Evolutionary conservation across 1,140 invertebrate species (phyloP).

Genomic region (Hestina assimilis): DNA sequence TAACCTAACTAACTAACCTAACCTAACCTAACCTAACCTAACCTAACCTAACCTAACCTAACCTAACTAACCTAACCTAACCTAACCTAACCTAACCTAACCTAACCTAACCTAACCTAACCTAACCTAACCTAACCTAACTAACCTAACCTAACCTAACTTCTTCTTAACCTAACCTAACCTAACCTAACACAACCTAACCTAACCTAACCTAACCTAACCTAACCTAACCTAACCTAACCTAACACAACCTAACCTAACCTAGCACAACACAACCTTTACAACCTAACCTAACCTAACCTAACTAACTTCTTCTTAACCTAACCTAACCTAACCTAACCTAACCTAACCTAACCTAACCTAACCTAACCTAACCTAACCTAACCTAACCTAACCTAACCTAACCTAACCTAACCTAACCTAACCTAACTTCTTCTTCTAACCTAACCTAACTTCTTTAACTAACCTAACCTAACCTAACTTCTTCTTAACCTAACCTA

Average conservation of each 20-base stretch:
- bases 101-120: not conserved
- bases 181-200: slow-evolving; percentile 31
- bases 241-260: slow-evolving; percentile 25
- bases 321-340: slow-evolving; percentile 29
- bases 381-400: slow-evolving; percentile 31
- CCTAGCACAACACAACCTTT: slow-evolving; percentile 18
- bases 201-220: slow-evolving; percentile 23
- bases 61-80: no score
- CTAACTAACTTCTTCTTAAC: slow-evolving; percentile 23
- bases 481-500: slow-evolving; percentile 4
- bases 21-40: no score
- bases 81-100: no score
- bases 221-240: slow-evolving; percentile 30
- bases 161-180: not conserved
- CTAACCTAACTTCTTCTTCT: not conserved
- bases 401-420: slow-evolving; percentile 15
- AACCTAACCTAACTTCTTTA: slow-evolving; percentile 7
- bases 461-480: slow-evolving; percentile 8
- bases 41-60: no score
- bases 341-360: slow-evolving; percentile 31
- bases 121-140: not conserved
- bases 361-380: slow-evolving; percentile 25
- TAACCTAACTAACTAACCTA: no score
- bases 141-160: slow-evolving; percentile 2
- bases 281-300: slow-evolving; percentile 25